Conservation (phyloP, 2,888 invertebrate genomes). For the Drosophila hamatofila region DNA sequence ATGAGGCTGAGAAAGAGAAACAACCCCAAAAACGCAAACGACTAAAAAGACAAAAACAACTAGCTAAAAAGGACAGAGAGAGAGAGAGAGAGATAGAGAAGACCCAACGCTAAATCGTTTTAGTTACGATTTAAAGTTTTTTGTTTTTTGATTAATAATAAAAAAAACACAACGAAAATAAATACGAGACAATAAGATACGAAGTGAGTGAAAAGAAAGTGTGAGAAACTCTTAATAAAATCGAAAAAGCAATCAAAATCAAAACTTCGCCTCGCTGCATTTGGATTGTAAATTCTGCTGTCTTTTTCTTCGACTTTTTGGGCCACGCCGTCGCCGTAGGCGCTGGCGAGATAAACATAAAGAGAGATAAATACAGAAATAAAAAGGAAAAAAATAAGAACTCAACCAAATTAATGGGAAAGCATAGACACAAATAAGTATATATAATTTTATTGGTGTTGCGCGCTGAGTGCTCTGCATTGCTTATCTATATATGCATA, state of each 20-base stretch:
- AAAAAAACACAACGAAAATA: conserved; percentile 31
- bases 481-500: conserved; percentile 68
- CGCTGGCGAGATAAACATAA: conserved; percentile 69
- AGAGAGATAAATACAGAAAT: conserved; percentile 78
- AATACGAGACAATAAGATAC: conserved; percentile 31
- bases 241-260: conserved; percentile 58
- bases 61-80: conserved; percentile 24
- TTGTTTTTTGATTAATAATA: conserved; percentile 52
- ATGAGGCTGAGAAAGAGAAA: conserved; percentile 73
- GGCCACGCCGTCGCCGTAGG: conserved; percentile 62
- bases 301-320: conserved; percentile 36
- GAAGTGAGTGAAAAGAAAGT: conserved; percentile 66
- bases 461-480: conserved; percentile 34
- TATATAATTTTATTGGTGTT: conserved; percentile 50
- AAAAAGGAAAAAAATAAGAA: conserved; percentile 33
- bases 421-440: conserved; percentile 57
- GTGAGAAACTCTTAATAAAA: conserved; percentile 59
- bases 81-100: conserved; percentile 9
- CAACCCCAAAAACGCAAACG: conserved; percentile 71
- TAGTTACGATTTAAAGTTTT: conserved; percentile 27
- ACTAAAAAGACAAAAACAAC: conserved; percentile 50
- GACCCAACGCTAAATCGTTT: conserved; percentile 27
- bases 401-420: conserved; percentile 66
- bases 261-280: conserved; percentile 58
- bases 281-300: conserved; percentile 68